A percentile compares a stretch with the other conserved stretches of the same genome.
These are phyloP conservation scores for Theropithecus gelada DNA, from an alignment of 2,113 vertebrate genomes.

Conservation along the genomic window DNA sequence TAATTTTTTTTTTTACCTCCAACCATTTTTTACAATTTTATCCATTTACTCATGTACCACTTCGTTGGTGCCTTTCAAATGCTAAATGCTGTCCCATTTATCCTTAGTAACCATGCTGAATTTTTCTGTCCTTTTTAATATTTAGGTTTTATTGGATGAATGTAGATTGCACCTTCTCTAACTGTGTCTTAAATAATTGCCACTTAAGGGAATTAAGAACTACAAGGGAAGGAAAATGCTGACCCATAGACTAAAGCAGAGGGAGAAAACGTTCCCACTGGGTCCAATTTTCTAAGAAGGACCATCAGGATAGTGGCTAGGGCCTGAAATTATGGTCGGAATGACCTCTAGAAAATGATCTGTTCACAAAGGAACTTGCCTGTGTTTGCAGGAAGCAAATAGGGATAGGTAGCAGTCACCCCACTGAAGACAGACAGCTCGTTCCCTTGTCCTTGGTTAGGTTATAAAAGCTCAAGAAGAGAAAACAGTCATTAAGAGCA, in stretches of 20 bases:
- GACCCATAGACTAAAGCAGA: slow-evolving; percentile 83
- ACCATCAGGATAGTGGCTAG: slow-evolving; percentile 82
- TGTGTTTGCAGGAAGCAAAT: slow-evolving; percentile 79
- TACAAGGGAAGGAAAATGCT: slow-evolving; percentile 87
- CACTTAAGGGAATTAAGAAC: slow-evolving; percentile 88
- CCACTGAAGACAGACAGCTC: slow-evolving; percentile 62
- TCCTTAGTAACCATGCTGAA: slow-evolving; percentile 83
- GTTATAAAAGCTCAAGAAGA: slow-evolving; percentile 28
- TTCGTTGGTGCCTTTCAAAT: slow-evolving; percentile 81
- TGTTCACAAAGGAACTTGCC: slow-evolving; percentile 78
- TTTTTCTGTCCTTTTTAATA: slow-evolving; percentile 87
- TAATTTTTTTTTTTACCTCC: slow-evolving; percentile 77
- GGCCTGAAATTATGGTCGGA: slow-evolving; percentile 82
- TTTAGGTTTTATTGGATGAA: slow-evolving; percentile 88
- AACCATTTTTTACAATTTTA: slow-evolving; percentile 69
- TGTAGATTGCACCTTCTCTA: slow-evolving; percentile 86
- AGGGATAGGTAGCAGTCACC: slow-evolving; percentile 60
- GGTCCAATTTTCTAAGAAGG: slow-evolving; percentile 86
- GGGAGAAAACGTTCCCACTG: slow-evolving; percentile 85
- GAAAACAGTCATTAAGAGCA: slow-evolving; percentile 44
- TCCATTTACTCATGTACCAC: slow-evolving; percentile 75
- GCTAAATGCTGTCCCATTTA: slow-evolving; percentile 83
- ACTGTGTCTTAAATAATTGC: slow-evolving; percentile 87
- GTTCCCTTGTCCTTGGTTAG: slow-evolving; percentile 69
- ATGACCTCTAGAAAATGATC: slow-evolving; percentile 85